phyloP scores from a whole-genome alignment of 2,888 invertebrate species.

The Melolontha melolontha region DNA sequence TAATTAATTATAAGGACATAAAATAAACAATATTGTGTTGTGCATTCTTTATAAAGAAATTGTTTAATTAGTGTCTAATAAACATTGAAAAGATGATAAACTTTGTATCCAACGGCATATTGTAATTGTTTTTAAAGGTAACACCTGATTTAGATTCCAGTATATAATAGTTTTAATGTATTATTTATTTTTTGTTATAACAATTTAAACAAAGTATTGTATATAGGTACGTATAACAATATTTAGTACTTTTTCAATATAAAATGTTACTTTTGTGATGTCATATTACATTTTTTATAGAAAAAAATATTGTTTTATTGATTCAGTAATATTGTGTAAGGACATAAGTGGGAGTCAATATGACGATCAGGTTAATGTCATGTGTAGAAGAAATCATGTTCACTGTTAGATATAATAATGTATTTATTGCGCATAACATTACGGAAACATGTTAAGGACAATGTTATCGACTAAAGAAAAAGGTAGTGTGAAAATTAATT shows the following conservation, averaged over 20 bases:
- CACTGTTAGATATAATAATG: too few relatives aligned
- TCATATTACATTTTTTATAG: slow-evolving; percentile 16
- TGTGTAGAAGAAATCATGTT: too few relatives aligned
- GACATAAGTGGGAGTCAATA: too few relatives aligned
- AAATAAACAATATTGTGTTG: slow-evolving; percentile 37
- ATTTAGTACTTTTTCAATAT: slow-evolving; percentile 29
- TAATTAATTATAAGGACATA: slow-evolving; percentile 43
- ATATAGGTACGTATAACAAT: slow-evolving; percentile 12
- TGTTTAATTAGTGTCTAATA: slow-evolving; percentile 32
- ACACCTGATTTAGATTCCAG: slow-evolving; percentile 9
- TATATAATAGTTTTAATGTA: slow-evolving; percentile 8
- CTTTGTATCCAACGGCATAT: slow-evolving; percentile 23
- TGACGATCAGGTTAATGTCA: too few relatives aligned
- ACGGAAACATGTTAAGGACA: too few relatives aligned
- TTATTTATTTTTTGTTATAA: slow-evolving; percentile 1
- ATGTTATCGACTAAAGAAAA: too few relatives aligned
- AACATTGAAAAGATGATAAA: slow-evolving; percentile 21
- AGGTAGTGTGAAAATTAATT: too few relatives aligned
- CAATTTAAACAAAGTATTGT: slow-evolving; percentile 17
- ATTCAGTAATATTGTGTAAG: not conserved
- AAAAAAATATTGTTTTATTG: not conserved
- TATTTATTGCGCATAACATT: too few relatives aligned
- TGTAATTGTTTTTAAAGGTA: slow-evolving; percentile 8
- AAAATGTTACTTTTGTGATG: slow-evolving; percentile 11
- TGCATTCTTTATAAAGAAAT: slow-evolving; percentile 27